Conservation (phyloP, 1,140 invertebrate species). For the Drosophila arawakana region DNA sequence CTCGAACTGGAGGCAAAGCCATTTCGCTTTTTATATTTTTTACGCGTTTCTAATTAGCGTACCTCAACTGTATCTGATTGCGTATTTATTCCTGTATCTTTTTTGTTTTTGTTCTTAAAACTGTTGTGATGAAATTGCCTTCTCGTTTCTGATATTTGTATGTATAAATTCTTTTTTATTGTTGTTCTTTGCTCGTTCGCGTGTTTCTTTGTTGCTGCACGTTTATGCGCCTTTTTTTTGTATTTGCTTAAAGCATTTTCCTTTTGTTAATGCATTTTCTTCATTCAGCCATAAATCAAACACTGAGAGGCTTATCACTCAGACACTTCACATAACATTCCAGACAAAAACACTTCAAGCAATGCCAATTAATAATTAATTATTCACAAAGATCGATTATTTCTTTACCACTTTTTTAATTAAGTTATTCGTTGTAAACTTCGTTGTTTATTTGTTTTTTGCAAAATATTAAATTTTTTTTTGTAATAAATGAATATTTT, state of each 20-base stretch:
- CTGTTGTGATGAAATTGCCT: conserved; percentile 27
- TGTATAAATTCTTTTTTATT: conserved; percentile 14
- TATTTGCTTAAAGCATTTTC: conserved; percentile 40
- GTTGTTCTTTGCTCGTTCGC: conserved; percentile 13
- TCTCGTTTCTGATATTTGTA: conserved; percentile 9
- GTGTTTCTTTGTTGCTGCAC: conserved; percentile 21
- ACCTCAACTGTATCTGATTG: conserved; percentile 11
- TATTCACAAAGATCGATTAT: neutral
- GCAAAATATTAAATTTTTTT: neutral
- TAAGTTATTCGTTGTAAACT: conserved; percentile 7
- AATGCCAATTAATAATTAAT: conserved; percentile 4
- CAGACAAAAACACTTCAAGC: conserved; percentile 12
- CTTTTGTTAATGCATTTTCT: conserved; percentile 40
- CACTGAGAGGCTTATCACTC: conserved; percentile 2
- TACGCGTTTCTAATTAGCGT: neutral
- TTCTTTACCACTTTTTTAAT: conserved; percentile 9
- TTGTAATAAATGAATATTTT: neutral
- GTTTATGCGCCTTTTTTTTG: neutral
- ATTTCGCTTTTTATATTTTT: neutral
- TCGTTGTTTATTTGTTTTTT: neutral
- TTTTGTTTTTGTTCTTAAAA: conserved; percentile 2
- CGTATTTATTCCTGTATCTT: neutral
- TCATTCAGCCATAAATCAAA: conserved; percentile 28
- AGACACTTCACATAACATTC: conserved; percentile 17
- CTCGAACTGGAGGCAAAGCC: conserved; percentile 3